Evolutionary conservation across 2,888 invertebrate genomes (phyloP), one percentile per base, ranked within the genome.

Genomic region (Macropis europaea): DNA sequence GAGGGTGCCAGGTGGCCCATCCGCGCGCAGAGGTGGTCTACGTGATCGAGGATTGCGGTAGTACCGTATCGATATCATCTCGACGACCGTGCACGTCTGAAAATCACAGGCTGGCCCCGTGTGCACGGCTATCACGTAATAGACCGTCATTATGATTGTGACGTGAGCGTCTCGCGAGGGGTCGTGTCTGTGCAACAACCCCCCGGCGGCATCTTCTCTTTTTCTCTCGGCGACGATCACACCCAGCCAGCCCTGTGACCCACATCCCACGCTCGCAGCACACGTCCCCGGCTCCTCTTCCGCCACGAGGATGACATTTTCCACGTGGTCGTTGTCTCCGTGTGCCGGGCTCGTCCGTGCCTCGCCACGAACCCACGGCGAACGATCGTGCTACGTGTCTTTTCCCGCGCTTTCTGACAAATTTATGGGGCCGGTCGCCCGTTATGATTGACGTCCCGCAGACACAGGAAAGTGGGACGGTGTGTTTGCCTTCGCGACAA

Each of bases 251-350:
- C 73, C 72, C 67, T 71, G 74, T 75, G 86, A 85, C 86, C 86
- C 77, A 84, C 82, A 87, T 86, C 86, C 86, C 86, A 86, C 85
- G 86, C 71, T 79, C 62, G 45, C 54, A 61, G 77, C 64, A 52
- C 50, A 67, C 70, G 62, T 66, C 71, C n/a, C 52, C 15, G 61
- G 32, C 81, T 73, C 76, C 80, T 82, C 81, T 77, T 81, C 77
- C 80, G 75, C 79, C 77, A 79, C 71, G 76, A 77, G 73, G 80
- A 82, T 82, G 81, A 81, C 81, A 81, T 81, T 81, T 82, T 82
- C 81, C 72, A 70, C 59, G 45, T 54, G 28, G 67, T 69, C 56
- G 67, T 59, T 24, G 69, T 45, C 42, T 47, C 38, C 32, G 7
- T n/a, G 15, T 48, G 59, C 61, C 28, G 40, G 28, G 19, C 17